Conservation (phyloP, 2,113 vertebrate genomes). For the Heterotis niloticus region DNA sequence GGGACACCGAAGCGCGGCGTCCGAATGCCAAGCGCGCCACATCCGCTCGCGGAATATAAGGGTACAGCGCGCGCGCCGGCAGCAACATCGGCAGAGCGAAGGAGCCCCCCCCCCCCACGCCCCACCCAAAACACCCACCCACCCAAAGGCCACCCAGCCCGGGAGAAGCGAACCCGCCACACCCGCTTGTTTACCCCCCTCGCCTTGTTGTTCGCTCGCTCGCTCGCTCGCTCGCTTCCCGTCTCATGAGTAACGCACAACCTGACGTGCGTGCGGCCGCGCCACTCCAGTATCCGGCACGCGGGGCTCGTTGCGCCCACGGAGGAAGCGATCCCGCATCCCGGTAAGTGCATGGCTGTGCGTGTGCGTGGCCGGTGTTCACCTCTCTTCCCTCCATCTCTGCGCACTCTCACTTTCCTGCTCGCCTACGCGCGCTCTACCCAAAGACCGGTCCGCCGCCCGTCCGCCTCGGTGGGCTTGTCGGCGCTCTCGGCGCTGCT, state of each 20-base stretch:
- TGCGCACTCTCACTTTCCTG: conserved; percentile 35
- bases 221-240: too few species aligned
- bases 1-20: conserved; percentile 66
- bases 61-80: conserved; percentile 59
- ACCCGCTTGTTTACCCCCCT: conserved; percentile 61
- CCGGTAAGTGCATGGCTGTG: conserved; percentile 50
- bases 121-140: not conserved
- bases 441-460: conserved; percentile 1
- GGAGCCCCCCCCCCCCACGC: conserved; percentile 35
- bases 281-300: conserved; percentile 44
- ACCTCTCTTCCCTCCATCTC: conserved; percentile 34
- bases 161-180: conserved; percentile 64
- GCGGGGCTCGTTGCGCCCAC: conserved; percentile 36
- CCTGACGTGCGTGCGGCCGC: conserved; percentile 58
- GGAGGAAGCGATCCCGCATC: conserved; percentile 49
- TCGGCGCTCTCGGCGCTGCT: too few species aligned
- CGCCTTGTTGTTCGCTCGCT: conserved; percentile 59
- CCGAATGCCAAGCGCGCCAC: conserved; percentile 61
- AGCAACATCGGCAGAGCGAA: conserved; percentile 68
- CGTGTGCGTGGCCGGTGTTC: conserved; percentile 28
- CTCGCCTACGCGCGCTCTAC: conserved; percentile 21
- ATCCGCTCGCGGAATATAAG: conserved; percentile 62
- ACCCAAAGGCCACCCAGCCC: not conserved
- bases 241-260: conserved; percentile 58
- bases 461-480: too few species aligned